Percentiles rank a stretch among this genome's conserved stretches.
These are phyloP conservation scores for Trichomycterus rosablanca DNA, from an alignment of 2,113 vertebrate species.

Conservation along the genomic window DNA sequence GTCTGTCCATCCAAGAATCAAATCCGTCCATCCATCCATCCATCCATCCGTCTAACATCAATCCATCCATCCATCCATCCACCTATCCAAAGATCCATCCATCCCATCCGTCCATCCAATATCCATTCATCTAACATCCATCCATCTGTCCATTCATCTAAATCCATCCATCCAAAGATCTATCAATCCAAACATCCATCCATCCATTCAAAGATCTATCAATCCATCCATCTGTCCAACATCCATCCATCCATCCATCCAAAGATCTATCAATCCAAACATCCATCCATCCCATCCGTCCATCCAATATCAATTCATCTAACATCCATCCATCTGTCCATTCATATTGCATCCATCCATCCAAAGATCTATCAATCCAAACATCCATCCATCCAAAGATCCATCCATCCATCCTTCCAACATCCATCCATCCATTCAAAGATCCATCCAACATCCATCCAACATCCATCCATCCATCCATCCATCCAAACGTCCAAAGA, in stretches of 20 bases:
- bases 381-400: not conserved
- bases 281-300: not conserved
- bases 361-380: not conserved
- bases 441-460: too few relatives aligned
- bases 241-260: too few relatives aligned
- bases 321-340: not conserved
- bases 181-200: not conserved
- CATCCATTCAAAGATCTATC: too few relatives aligned
- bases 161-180: not conserved
- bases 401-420: not conserved
- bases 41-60: not conserved
- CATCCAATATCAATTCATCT: not conserved
- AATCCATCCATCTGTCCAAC: too few relatives aligned
- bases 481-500: not conserved
- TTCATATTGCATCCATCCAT: too few relatives aligned
- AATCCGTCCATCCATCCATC: not conserved
- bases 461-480: not conserved
- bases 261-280: too few relatives aligned
- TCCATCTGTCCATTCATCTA: not conserved
- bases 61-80: not conserved
- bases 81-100: too few relatives aligned
- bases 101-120: too few relatives aligned
- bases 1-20: too few relatives aligned
- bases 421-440: not conserved
- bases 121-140: too few relatives aligned